Evolutionary conservation across 2,888 invertebrate genomes (phyloP).

Genomic region (Lasioglossum pauxillum): DNA sequence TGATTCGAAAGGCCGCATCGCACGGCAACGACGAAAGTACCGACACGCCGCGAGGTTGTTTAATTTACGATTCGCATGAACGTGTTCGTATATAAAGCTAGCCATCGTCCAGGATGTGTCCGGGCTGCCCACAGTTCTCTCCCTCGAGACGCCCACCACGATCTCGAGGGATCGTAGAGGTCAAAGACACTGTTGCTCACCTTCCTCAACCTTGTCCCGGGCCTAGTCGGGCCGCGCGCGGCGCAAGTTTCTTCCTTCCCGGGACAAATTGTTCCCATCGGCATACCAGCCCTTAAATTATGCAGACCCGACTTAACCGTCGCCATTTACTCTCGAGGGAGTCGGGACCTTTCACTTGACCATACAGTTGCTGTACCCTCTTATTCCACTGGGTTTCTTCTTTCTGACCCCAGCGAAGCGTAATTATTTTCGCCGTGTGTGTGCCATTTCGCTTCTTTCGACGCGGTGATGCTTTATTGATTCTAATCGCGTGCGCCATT

Average conservation of each 20-base stretch:
- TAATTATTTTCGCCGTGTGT: not conserved
- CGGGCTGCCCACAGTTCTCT: conserved; percentile 51
- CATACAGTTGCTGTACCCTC: not conserved
- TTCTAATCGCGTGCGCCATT: too few relatives aligned
- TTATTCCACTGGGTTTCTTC: not conserved
- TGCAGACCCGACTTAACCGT: conserved; percentile 33
- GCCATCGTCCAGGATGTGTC: conserved; percentile 24
- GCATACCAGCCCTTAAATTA: conserved; percentile 62
- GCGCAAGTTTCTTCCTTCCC: conserved; percentile 22
- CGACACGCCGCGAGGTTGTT: conserved; percentile 18
- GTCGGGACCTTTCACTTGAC: not conserved
- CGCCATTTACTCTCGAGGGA: conserved; percentile 26
- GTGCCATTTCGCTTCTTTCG: not conserved
- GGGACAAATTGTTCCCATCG: conserved; percentile 61
- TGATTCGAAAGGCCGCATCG: not conserved
- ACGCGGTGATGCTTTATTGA: not conserved
- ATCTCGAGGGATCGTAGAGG: conserved; percentile 58
- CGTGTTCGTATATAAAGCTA: conserved; percentile 18
- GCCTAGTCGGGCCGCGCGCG: conserved; percentile 32
- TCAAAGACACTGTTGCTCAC: conserved; percentile 66
- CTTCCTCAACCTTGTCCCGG: conserved; percentile 51
- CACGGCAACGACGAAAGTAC: conserved; percentile 6
- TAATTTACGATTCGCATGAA: conserved; percentile 34
- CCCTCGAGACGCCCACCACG: conserved; percentile 53
- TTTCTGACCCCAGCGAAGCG: not conserved